Evolutionary conservation across 2,888 invertebrate genomes (phyloP).

Genomic region (Tetragonula carbonaria): DNA sequence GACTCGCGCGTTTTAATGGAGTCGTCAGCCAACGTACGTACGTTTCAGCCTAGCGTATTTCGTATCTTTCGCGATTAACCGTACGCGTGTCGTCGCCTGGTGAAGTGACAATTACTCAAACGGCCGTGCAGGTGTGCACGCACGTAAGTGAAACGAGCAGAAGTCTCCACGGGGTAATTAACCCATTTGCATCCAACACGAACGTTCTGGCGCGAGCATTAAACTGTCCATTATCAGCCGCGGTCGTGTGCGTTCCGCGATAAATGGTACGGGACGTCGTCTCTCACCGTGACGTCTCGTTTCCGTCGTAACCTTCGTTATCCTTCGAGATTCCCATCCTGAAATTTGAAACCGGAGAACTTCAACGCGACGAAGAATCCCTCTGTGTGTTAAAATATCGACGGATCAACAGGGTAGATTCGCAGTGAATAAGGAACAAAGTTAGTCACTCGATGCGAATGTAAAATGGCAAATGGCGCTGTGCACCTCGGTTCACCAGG

Average conservation of each 20-base stretch:
- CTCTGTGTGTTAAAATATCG: too few species aligned
- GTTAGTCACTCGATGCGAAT: neutral
- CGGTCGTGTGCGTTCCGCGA: constrained; percentile 10
- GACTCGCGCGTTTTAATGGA: constrained; percentile 24
- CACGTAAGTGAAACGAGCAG: constrained; percentile 42
- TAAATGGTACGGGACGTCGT: constrained; percentile 30
- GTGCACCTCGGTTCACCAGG: neutral
- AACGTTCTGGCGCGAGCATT: constrained; percentile 43
- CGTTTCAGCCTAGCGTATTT: constrained; percentile 24
- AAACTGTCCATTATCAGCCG: constrained; percentile 48
- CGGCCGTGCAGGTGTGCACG: constrained; percentile 36
- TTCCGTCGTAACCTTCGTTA: neutral
- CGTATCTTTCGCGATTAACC: constrained; percentile 51
- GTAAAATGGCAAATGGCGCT: neutral
- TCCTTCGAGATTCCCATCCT: neutral
- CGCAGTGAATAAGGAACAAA: neutral
- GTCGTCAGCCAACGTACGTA: neutral
- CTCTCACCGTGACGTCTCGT: constrained; percentile 17
- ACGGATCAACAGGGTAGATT: neutral
- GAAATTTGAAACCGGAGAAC: neutral
- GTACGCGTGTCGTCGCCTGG: constrained; percentile 48
- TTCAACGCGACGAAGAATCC: neutral
- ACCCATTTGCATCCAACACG: constrained; percentile 50
- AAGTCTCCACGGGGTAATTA: constrained; percentile 57
- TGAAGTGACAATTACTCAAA: constrained; percentile 52